Evolutionary conservation across 2,113 vertebrate genomes (phyloP), one percentile per base, ranked within the genome.

Genomic region (Oncorhynchus nerka): DNA sequence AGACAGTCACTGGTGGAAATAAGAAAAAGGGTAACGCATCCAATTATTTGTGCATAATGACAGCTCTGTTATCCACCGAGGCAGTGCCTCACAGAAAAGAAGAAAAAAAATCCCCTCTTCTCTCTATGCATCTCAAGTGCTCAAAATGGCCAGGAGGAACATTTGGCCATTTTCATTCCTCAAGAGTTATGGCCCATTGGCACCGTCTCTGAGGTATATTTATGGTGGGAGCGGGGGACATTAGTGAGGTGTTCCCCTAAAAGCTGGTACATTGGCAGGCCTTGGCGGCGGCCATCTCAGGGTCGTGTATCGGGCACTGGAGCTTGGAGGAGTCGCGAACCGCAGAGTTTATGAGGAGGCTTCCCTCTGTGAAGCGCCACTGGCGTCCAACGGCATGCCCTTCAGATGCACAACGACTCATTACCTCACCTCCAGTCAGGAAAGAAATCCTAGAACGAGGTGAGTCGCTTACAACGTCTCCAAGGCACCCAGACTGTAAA

Each of bases 31-130:
- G 77, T 81, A 89, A 89, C 70, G 71, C 86, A 81, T 85, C 88
- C 87, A 90, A 90, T 92, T 92, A 91, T 88, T 90, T 84, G 85
- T 78, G 84, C 86, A 92, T 87, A 90, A 87, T 86, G 89, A 93
- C 90, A 86, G 93, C 91, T 90, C 89, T 92, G 89, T 93, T 89
- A 87, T 85, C 87, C 80, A 80, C 75, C 71, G 70, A 85, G 73
- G 83, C 84, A 71, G 78, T 13, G 73, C 68, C 74, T 84, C 84
- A 57, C 75, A 82, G 87, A 83, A 83, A 86, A 2, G 2, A 2
- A 90, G 0, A 32, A 32, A 89, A 87, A 81, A 90, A 85, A 79
- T 83, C 79, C 74, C 86, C 77, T 74, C 84, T 85, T 74, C 51
- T 55, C 82, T 85, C 86, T 86, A 88, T 91, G 89, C 85, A 89